Evolutionary conservation across 2,113 vertebrate species (phyloP).

Genomic region (Alexandromys fortis): DNA sequence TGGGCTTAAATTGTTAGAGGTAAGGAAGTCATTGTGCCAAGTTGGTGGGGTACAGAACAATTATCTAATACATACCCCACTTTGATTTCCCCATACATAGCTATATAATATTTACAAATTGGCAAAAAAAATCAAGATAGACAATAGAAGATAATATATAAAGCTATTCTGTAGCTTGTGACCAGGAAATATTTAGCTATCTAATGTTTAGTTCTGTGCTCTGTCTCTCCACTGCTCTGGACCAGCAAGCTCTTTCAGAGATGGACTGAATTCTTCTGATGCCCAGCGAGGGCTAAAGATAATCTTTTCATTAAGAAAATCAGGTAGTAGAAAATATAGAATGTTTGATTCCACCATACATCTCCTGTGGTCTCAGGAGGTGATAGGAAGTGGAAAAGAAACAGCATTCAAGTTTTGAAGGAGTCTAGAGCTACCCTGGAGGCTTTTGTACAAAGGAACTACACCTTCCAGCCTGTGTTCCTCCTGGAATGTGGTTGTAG

Average conservation of each 20-base stretch:
- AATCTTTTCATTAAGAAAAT: constrained; percentile 31
- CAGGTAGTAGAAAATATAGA: neutral
- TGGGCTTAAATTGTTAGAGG: constrained; percentile 20
- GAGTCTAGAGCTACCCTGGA: neutral
- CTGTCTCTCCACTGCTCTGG: neutral
- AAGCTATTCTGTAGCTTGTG: constrained; percentile 20
- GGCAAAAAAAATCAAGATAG: constrained; percentile 49
- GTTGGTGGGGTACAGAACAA: constrained; percentile 25
- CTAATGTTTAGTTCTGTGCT: neutral
- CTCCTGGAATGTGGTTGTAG: neutral
- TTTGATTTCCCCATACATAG: constrained; percentile 30
- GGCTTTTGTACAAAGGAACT: neutral
- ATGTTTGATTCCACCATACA: neutral
- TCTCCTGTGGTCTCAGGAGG: neutral
- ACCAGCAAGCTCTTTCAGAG: constrained; percentile 10
- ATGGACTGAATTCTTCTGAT: constrained; percentile 11
- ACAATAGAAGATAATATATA: neutral
- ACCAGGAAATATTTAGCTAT: constrained; percentile 21
- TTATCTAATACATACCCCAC: neutral
- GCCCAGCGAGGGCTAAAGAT: neutral
- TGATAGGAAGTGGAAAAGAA: constrained; percentile 5
- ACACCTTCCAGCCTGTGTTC: neutral
- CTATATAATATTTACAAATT: constrained; percentile 37
- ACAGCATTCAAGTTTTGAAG: neutral
- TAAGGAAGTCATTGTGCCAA: constrained; percentile 34